Conservation (phyloP, 2,888 invertebrate genomes). For the Shargacucullia verbasci region DNA sequence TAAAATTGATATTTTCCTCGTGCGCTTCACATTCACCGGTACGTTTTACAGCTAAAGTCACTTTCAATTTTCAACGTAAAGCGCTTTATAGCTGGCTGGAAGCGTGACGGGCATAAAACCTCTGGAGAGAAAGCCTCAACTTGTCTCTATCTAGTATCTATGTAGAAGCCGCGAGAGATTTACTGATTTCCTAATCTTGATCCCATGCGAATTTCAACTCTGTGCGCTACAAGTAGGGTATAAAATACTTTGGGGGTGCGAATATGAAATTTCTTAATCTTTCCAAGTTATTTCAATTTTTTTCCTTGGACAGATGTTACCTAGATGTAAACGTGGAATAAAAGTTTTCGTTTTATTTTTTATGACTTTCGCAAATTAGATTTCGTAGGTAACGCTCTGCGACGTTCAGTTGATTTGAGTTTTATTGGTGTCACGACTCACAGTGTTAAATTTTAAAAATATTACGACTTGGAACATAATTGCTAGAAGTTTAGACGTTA, state of each 20-base stretch:
- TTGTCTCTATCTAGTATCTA: conserved; percentile 70
- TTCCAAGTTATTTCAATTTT: conserved; percentile 66
- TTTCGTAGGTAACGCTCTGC: conserved; percentile 41
- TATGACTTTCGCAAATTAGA: conserved; percentile 65
- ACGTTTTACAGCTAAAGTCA: conserved; percentile 85
- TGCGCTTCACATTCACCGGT: conserved; percentile 71
- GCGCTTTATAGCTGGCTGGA: conserved; percentile 80
- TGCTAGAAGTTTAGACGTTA: conserved; percentile 15
- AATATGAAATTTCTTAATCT: conserved; percentile 66
- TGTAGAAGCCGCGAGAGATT: conserved; percentile 66
- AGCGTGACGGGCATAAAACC: conserved; percentile 83
- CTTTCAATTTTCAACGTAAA: conserved; percentile 86
- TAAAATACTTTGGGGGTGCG: conserved; percentile 25
- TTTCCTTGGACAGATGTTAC: conserved; percentile 72
- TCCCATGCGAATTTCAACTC: conserved; percentile 52
- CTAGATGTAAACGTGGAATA: conserved; percentile 66
- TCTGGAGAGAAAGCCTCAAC: conserved; percentile 70
- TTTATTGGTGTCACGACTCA: conserved; percentile 30
- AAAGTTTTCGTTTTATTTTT: conserved; percentile 72
- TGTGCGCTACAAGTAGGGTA: conserved; percentile 46
- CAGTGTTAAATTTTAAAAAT: conserved; percentile 36
- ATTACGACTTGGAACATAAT: conserved; percentile 30
- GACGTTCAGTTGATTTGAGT: conserved; percentile 37
- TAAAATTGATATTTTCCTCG: conserved; percentile 77
- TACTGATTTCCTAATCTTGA: conserved; percentile 60